These are phyloP conservation scores for Bombus sibiricus DNA, from an alignment of 1,140 invertebrate species.

Conservation along the genomic window DNA sequence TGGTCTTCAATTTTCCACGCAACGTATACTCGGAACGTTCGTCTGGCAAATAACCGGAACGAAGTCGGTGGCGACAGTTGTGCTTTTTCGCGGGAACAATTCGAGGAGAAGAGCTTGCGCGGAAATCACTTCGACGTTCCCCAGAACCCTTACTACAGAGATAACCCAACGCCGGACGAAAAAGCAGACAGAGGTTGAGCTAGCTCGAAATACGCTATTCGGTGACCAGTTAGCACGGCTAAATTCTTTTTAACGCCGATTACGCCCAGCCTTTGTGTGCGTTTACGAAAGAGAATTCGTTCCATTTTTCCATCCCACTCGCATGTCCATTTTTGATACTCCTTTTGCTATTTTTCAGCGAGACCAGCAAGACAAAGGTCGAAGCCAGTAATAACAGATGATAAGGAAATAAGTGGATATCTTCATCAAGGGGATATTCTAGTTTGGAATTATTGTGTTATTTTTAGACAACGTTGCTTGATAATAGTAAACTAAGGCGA, in stretches of 20 bases:
- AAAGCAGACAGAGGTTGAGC: background rate
- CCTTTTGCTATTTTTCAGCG: background rate
- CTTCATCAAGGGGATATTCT: background rate
- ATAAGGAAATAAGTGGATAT: background rate
- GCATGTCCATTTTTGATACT: no score
- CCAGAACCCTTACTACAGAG: background rate
- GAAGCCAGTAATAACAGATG: conserved; percentile 18
- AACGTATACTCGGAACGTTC: background rate
- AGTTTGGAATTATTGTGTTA: no score
- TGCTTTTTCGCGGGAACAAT: background rate
- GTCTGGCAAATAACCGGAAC: background rate
- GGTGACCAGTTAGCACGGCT: conserved; percentile 26
- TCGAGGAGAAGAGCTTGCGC: background rate
- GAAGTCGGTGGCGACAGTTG: background rate
- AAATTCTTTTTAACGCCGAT: conserved; percentile 52
- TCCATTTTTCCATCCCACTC: background rate
- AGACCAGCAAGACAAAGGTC: background rate
- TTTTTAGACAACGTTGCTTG: no score
- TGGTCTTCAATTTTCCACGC: background rate
- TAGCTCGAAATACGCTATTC: conserved; percentile 51
- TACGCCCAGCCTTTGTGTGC: background rate
- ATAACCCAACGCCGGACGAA: background rate
- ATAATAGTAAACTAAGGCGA: no score
- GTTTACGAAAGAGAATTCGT: background rate
- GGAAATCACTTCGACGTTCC: background rate